Percentiles rank a stretch among this genome's conserved stretches.
Evolutionary conservation across 2,113 vertebrate genomes (phyloP).

Genomic region (Callospermophilus lateralis): DNA sequence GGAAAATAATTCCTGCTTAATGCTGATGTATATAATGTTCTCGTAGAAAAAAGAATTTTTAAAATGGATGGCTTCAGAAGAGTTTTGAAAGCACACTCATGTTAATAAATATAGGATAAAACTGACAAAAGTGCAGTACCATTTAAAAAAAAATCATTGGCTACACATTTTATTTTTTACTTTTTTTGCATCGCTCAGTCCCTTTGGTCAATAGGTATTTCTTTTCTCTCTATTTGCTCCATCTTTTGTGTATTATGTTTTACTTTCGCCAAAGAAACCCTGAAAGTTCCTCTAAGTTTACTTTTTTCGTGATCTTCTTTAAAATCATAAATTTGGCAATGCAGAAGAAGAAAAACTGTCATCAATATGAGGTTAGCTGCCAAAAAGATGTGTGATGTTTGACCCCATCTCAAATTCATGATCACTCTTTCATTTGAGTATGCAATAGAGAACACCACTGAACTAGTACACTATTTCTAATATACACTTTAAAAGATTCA

Average conservation of each 20-base stretch:
- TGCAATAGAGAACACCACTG: rapidly evolving
- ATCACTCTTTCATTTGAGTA: not conserved
- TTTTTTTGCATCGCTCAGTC: not conserved
- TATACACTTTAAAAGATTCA: not conserved
- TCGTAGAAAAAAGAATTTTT: not conserved
- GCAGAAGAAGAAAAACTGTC: not conserved
- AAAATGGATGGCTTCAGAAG: not conserved
- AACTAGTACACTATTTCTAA: not conserved
- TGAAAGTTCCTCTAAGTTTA: not conserved
- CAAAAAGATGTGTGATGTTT: not conserved
- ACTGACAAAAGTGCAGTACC: not conserved
- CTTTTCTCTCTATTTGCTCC: not conserved
- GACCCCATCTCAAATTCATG: not conserved
- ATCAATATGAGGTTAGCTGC: not conserved
- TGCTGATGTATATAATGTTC: not conserved
- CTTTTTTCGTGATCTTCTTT: not conserved
- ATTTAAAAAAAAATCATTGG: not conserved
- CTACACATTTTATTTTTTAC: not conserved
- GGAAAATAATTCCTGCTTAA: slow-evolving; percentile 29
- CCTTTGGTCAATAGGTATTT: not conserved
- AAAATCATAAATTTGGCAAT: not conserved
- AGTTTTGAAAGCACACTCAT: not conserved
- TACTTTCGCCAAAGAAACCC: not conserved
- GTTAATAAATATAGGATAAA: not conserved
- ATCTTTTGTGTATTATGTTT: not conserved